A percentile compares a stretch with the other conserved stretches of the same genome.
Evolutionary conservation across 2,797 vertebrate species (phyloP).

Genomic region (Enteromius argenteus): DNA sequence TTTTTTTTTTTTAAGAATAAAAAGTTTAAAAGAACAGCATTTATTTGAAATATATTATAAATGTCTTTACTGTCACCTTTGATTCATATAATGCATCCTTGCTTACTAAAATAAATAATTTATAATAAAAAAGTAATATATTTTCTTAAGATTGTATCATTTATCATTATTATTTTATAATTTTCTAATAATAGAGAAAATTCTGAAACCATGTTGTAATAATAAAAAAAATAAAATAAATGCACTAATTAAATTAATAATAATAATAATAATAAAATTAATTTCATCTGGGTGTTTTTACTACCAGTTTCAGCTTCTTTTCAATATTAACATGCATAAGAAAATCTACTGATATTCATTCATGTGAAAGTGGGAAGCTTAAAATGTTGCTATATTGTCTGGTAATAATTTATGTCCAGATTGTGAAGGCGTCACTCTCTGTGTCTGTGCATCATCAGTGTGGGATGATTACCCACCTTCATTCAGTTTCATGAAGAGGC

Average conservation of each 20-base stretch:
- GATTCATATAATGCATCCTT: not conserved
- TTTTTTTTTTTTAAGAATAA: not conserved
- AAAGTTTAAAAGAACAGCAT: not conserved
- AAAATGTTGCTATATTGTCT: not conserved
- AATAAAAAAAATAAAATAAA: not conserved
- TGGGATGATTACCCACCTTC: conserved; percentile 60
- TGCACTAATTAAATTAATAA: not conserved
- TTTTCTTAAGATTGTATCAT: not conserved
- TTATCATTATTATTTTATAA: not conserved
- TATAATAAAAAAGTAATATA: not conserved
- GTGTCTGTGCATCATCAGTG: conserved; percentile 52
- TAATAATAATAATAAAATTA: not conserved
- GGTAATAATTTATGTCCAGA: not conserved
- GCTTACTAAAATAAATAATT: not conserved
- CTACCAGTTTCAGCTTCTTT: not conserved
- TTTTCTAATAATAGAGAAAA: not conserved
- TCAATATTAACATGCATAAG: not conserved
- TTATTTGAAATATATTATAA: not conserved
- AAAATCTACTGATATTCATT: not conserved
- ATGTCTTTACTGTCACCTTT: not conserved
- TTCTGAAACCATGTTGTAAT: not conserved
- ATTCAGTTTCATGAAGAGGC: conserved; percentile 62
- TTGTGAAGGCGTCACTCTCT: not conserved
- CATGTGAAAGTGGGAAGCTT: not conserved
- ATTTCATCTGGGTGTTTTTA: not conserved